Evolutionary conservation across 2,888 invertebrate species (phyloP), one percentile per base, ranked within the genome.

Genomic region (Koerneria pararmatus): DNA sequence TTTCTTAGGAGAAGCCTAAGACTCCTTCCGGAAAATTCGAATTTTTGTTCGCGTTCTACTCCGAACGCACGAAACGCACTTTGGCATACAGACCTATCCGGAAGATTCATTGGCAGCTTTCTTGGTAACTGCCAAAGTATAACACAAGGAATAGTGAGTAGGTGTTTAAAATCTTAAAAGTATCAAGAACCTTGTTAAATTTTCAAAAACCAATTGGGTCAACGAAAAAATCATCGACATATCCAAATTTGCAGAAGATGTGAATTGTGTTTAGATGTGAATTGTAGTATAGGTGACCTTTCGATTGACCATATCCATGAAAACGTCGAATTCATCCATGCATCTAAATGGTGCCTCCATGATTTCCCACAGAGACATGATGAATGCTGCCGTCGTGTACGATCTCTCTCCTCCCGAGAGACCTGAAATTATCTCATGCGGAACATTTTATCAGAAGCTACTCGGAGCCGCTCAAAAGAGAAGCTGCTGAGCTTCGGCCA

Each of bases 341-440:
- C 73, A 71, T 89, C 87, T 90, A 72, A 97, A 95, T 0, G 97
- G 95, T 80, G 92, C 89, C 80, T 91, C 90, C 80, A 92, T 91
- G 74, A 90, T 90, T 69, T 91, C 90, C 97, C 97, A 97, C 37
- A 97, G 87, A 35, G 95, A 89, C 85, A 95, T 89, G 73, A 97
- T 88, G 84, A 95, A 91, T 41, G 93, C 91, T 11, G 95, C 91
- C 0, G 95, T 95, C n/a, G 93, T 90, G 86, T 91, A 97, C 1
- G 82, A 68, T 66, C 93, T 88, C 86, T 97, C 97, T 4, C 97
- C 97, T 48, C 97, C 97, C 0, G 94, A 95, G 72, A 97, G 87
- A 71, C 91, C 83, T 75, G 46, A 60, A 76, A 62, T 24, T n/a
- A n/a, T n/a, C n/a, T n/a, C n/a, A n/a, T n/a, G n/a, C n/a, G n/a